These are phyloP conservation scores for Petrocephalus schoutedeni DNA, from an alignment of 2,797 vertebrate species.

Conservation along the genomic window DNA sequence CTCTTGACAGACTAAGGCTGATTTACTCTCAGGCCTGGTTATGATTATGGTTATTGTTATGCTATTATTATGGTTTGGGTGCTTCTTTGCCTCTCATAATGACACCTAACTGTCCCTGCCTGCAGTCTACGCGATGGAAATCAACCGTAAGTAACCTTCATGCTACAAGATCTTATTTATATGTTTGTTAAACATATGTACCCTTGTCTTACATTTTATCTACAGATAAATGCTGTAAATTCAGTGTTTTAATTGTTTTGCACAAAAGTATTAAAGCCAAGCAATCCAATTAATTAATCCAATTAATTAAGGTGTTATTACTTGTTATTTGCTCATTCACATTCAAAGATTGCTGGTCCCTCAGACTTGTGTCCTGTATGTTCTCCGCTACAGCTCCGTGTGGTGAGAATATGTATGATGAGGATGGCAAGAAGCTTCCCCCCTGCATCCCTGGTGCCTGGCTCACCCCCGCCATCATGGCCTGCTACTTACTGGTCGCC, in stretches of 20 bases:
- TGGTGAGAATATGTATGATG: slow-evolving; percentile 93
- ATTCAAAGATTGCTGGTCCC: no score
- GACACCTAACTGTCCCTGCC: slow-evolving; percentile 36
- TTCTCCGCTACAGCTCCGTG: slow-evolving; percentile 75
- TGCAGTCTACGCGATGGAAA: slow-evolving; percentile 98
- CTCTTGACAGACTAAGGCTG: slow-evolving; percentile 47
- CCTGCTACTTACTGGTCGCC: slow-evolving; percentile 94
- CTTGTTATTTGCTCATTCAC: not conserved
- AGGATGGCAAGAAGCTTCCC: slow-evolving; percentile 92
- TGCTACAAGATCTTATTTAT: not conserved
- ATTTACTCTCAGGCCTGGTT: slow-evolving; percentile 25
- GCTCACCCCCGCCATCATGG: slow-evolving; percentile 98
- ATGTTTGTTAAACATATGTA: not conserved
- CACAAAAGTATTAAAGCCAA: not conserved
- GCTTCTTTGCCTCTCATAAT: slow-evolving; percentile 40
- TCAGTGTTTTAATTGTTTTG: not conserved
- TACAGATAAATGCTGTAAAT: not conserved
- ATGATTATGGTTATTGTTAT: slow-evolving; percentile 23
- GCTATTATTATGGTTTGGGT: slow-evolving; percentile 36
- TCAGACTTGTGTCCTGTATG: not conserved
- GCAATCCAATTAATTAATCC: not conserved
- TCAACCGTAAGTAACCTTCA: slow-evolving; percentile 85
- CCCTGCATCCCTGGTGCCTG: slow-evolving; percentile 96
- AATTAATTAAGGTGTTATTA: not conserved
- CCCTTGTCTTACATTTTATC: not conserved